These are phyloP conservation scores for Petrocephalus schoutedeni DNA, from an alignment of 2,797 vertebrate species.

Conservation along the genomic window DNA sequence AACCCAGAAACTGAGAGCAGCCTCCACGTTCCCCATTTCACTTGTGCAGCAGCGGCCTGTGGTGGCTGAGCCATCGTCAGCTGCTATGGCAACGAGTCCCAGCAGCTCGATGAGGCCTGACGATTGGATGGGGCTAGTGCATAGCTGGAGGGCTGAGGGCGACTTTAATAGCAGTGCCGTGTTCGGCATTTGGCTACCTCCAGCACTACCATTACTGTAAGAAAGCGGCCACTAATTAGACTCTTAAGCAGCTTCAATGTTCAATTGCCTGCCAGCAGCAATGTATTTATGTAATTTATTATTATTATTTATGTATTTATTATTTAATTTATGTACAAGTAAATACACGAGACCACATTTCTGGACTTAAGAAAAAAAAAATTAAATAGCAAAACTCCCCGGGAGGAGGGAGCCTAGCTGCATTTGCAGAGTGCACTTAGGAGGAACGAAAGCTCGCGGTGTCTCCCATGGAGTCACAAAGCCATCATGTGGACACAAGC, in stretches of 20 bases:
- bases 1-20: not conserved
- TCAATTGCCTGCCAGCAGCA: not conserved
- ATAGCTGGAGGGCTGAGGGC: not conserved
- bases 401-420: not conserved
- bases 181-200: not conserved
- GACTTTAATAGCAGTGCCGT: not conserved
- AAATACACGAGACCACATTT: not conserved
- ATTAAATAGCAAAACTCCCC: not conserved
- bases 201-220: not conserved
- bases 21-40: not conserved
- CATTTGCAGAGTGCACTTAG: not conserved
- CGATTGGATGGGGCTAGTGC: not conserved
- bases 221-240: not conserved
- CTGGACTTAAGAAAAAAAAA: not conserved
- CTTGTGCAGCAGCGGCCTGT: not conserved
- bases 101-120: not conserved
- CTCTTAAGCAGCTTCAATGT: not conserved
- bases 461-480: conserved; percentile 1
- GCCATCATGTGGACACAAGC: conserved; percentile 29
- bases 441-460: not conserved
- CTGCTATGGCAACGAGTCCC: conserved; percentile 10
- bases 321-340: too few relatives aligned
- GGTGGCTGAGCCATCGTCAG: not conserved
- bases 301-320: too few relatives aligned
- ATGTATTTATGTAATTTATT: not conserved